Conservation (phyloP, 1,140 invertebrate species). For the Reticulitermes speratus region DNA sequence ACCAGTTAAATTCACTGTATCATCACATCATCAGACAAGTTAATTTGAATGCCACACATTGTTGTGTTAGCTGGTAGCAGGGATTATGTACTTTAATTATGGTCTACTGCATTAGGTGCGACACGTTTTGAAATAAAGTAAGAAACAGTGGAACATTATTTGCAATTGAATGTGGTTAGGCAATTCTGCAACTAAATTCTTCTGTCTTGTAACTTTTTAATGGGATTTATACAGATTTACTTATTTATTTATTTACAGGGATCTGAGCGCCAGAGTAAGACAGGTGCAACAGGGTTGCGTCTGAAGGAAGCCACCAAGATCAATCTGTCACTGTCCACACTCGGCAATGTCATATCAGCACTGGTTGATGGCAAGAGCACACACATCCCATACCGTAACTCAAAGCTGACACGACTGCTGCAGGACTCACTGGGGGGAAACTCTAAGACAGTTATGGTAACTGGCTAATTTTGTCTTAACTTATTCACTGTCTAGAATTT, state of each 20-base stretch:
- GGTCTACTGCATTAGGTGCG: too few species aligned
- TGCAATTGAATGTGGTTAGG: not conserved
- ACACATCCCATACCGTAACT: conserved; percentile 94
- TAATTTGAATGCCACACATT: too few species aligned
- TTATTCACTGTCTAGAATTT: not conserved
- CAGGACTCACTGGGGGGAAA: conserved; percentile 96
- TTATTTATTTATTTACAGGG: conserved; percentile 48
- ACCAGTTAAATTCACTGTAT: too few species aligned
- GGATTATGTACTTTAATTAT: too few species aligned
- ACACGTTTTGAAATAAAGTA: not conserved
- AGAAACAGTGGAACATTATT: conserved; percentile 35
- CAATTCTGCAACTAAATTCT: too few species aligned
- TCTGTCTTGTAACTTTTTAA: too few species aligned
- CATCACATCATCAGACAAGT: too few species aligned
- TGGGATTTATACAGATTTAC: too few species aligned
- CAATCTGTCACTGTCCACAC: conserved; percentile 88
- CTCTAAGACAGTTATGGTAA: conserved; percentile 93
- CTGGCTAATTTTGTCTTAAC: not conserved
- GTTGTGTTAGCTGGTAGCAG: too few species aligned
- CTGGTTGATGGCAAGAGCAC: conserved; percentile 91
- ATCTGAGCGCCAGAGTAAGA: conserved; percentile 89
- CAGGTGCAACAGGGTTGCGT: conserved; percentile 82
- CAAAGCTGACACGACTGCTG: conserved; percentile 86
- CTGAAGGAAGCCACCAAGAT: conserved; percentile 95
- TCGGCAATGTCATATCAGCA: conserved; percentile 95